Evolutionary conservation across 2,888 invertebrate genomes (phyloP).

Genomic region (Diloba caeruleocephala): DNA sequence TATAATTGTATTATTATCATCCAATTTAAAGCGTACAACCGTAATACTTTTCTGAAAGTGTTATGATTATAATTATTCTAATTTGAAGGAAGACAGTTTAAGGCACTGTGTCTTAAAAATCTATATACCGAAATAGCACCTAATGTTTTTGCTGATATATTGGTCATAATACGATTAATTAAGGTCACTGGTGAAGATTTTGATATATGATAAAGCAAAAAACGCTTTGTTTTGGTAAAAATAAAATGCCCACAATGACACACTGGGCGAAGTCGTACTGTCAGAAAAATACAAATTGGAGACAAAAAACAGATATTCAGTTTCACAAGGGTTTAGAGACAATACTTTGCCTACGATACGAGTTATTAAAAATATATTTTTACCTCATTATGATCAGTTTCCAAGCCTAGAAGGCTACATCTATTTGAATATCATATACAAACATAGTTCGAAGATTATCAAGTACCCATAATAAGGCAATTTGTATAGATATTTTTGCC

Average conservation of each 20-base stretch:
- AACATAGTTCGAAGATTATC: background rate
- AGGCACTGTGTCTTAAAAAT: slow-evolving; percentile 72
- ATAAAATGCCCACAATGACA: too few species aligned
- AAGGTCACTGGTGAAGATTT: slow-evolving; percentile 50
- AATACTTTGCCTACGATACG: background rate
- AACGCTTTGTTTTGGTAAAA: too few species aligned
- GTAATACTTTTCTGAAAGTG: slow-evolving; percentile 81
- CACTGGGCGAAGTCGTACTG: too few species aligned
- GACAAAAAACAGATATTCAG: too few species aligned
- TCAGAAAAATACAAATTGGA: too few species aligned
- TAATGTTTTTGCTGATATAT: slow-evolving; percentile 49
- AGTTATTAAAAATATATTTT: background rate
- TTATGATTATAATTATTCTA: slow-evolving; percentile 57
- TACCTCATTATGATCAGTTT: background rate
- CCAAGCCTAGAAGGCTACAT: slow-evolving; percentile 1
- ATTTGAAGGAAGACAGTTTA: slow-evolving; percentile 77
- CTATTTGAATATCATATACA: background rate
- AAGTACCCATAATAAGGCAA: slow-evolving; percentile 5
- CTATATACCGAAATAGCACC: slow-evolving; percentile 73
- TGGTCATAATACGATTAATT: slow-evolving; percentile 29
- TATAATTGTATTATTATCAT: slow-evolving; percentile 68
- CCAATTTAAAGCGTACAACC: slow-evolving; percentile 86
- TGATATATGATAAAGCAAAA: background rate
- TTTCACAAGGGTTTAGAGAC: too few species aligned
- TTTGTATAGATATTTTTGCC: slow-evolving; percentile 15